phyloP scores from a whole-genome alignment of 1,140 invertebrate genomes.

The Drosophila miranda region DNA sequence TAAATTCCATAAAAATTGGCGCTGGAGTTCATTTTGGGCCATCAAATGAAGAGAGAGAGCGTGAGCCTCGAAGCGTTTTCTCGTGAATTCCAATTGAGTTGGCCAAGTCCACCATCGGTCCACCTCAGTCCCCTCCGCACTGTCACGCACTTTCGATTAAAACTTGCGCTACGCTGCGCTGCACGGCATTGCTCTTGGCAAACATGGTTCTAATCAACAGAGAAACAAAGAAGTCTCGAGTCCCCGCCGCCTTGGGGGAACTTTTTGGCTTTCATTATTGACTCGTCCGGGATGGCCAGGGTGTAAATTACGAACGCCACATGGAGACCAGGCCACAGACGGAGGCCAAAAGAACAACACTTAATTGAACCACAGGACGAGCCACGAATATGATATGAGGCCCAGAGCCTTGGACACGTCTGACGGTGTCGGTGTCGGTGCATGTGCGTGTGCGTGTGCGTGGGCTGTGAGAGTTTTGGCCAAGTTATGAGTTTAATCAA shows the following conservation, averaged over 20 bases:
- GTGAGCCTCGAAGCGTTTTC: background rate
- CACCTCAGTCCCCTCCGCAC: background rate
- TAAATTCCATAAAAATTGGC: constrained; percentile 28
- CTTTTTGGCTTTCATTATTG: constrained; percentile 55
- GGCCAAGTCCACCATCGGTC: too few relatives aligned
- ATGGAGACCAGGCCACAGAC: constrained; percentile 56
- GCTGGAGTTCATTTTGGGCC: too few relatives aligned
- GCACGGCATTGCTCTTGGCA: constrained; percentile 3
- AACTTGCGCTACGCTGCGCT: constrained; percentile 38
- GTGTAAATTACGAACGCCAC: constrained; percentile 71
- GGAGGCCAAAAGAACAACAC: constrained; percentile 65
- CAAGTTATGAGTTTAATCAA: constrained; percentile 64
- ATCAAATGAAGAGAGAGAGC: too few relatives aligned
- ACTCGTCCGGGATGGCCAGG: constrained; percentile 40
- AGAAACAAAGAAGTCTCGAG: constrained; percentile 35
- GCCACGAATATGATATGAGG: constrained; percentile 65
- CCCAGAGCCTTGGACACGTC: constrained; percentile 28
- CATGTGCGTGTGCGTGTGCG: constrained; percentile 8
- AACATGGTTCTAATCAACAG: constrained; percentile 53
- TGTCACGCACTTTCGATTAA: constrained; percentile 73
- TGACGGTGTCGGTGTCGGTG: constrained; percentile 17
- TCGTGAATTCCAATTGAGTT: constrained; percentile 27
- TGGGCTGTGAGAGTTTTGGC: constrained; percentile 27
- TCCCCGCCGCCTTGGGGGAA: constrained; percentile 31
- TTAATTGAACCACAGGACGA: constrained; percentile 76